Evolutionary conservation across 2,888 invertebrate species (phyloP).

Genomic region (Trilocha varians): DNA sequence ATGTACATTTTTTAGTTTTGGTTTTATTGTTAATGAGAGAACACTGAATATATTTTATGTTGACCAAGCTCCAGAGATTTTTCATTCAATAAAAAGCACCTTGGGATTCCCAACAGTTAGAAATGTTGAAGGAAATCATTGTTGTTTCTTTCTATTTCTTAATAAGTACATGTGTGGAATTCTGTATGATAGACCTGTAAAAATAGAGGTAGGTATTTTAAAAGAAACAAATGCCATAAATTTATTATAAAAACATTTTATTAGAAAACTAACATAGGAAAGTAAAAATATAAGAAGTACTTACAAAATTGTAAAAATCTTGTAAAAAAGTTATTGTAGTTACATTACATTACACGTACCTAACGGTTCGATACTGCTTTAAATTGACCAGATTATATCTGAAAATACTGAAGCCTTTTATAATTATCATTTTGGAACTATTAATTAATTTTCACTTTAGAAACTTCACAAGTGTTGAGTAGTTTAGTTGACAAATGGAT

Average conservation of each 20-base stretch:
- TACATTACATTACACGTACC: slow-evolving; percentile 45
- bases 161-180: too few species aligned
- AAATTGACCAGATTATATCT: slow-evolving; percentile 37
- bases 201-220: slow-evolving; percentile 7
- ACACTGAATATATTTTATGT: too few species aligned
- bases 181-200: slow-evolving; percentile 1
- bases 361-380: slow-evolving; percentile 37
- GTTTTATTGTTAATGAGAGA: too few species aligned
- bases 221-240: neutral
- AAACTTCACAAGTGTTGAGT: too few species aligned
- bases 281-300: slow-evolving; percentile 70
- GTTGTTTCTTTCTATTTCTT: too few species aligned
- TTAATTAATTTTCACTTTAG: too few species aligned
- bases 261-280: slow-evolving; percentile 73
- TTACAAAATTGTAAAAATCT: slow-evolving; percentile 66
- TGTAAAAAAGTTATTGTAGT: slow-evolving; percentile 60
- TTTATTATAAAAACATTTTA: slow-evolving; percentile 68
- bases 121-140: too few species aligned
- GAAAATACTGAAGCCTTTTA: slow-evolving; percentile 10
- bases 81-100: too few species aligned
- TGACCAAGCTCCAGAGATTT: too few species aligned
- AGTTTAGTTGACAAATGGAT: too few species aligned
- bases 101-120: too few species aligned
- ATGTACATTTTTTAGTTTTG: too few species aligned
- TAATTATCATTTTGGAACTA: neutral